Base-by-base conservation (phyloP, 1,140 invertebrate genomes). In the Bombus confusus region DNA sequence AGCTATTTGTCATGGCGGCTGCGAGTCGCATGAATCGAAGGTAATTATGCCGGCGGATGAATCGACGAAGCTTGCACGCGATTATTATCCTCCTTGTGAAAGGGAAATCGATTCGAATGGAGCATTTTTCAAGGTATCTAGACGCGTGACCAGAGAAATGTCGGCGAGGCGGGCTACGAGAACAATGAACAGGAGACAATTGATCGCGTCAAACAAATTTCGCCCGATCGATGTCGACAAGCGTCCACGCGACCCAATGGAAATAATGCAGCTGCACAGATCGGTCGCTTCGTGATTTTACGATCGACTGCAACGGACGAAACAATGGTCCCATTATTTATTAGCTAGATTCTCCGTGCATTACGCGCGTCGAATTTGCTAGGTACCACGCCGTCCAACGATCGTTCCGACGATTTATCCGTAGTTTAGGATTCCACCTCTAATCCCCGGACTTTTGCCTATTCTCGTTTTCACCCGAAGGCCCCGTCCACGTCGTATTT, bases 311-410 rank as follows among this genome's bases (percentile, higher is more conserved):
- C 66, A 74, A 77, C 78, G 87, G 86, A 83, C 79, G 90, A 81
- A 91, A 92, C 91, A 92, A 92, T 91, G 89, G 87, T 83, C 52
- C 88, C 88, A 91, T 92, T 91, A 92, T 92, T 92, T 92, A 91
- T 92, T 91, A 90, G 86, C 80, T 76, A 73, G 88, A 91, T 90
- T 90, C 88, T 88, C 76, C 73, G 66, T 83, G 89, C 90, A 91
- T 91, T 91, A 91, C 88, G 83, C 85, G 87, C 84, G 74, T 90
- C 85, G 88, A 91, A 87, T 91, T 88, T 87, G 41, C 39, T 59
- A 28, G 78, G 64, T 62, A n/a, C 25, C 25, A 76, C 22, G 47
- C 12, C 3, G 41, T 52, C 13, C 22, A 22, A 34, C 75, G n/a
- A 72, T 77, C 66, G 47, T 69, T 69, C 9, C 68, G 28, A 34